A percentile compares a stretch with the other conserved stretches of the same genome.
These are phyloP conservation scores for Notothenia rossii DNA, from an alignment of 2,113 vertebrate species.

Conservation along the genomic window DNA sequence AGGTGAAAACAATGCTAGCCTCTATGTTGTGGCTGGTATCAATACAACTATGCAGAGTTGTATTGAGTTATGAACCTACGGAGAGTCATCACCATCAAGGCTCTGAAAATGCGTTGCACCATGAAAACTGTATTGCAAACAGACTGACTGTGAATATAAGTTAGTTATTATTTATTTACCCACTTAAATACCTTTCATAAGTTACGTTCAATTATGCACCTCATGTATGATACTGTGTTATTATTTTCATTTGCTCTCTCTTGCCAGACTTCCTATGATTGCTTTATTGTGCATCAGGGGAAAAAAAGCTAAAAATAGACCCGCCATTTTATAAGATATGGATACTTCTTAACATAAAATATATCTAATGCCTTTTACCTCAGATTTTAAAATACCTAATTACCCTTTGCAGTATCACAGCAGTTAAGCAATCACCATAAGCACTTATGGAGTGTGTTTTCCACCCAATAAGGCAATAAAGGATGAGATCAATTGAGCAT, in stretches of 20 bases:
- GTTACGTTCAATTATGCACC: constrained; percentile 41
- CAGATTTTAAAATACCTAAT: constrained; percentile 66
- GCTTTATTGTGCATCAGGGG: constrained; percentile 37
- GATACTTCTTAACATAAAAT: constrained; percentile 51
- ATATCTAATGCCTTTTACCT: constrained; percentile 59
- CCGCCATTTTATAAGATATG: constrained; percentile 49
- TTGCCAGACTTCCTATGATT: constrained; percentile 11
- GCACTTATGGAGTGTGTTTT: constrained; percentile 49
- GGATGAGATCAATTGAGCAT: constrained; percentile 64
- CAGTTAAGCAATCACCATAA: constrained; percentile 56
- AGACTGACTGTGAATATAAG: constrained; percentile 24
- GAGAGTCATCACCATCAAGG: not conserved
- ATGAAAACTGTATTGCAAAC: constrained; percentile 18
- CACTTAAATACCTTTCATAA: not conserved
- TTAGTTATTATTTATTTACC: constrained; percentile 28
- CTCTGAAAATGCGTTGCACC: not conserved
- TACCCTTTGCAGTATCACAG: constrained; percentile 51
- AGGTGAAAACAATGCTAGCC: too few relatives aligned
- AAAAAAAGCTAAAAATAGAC: constrained; percentile 53
- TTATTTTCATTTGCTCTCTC: constrained; percentile 25
- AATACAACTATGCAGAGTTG: too few relatives aligned
- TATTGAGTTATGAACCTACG: too few relatives aligned
- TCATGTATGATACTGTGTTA: constrained; percentile 30
- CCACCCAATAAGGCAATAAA: constrained; percentile 59
- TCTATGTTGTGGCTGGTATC: too few relatives aligned